phyloP scores from a whole-genome alignment of 1,140 invertebrate genomes.

The Dendrolimus kikuchii region DNA sequence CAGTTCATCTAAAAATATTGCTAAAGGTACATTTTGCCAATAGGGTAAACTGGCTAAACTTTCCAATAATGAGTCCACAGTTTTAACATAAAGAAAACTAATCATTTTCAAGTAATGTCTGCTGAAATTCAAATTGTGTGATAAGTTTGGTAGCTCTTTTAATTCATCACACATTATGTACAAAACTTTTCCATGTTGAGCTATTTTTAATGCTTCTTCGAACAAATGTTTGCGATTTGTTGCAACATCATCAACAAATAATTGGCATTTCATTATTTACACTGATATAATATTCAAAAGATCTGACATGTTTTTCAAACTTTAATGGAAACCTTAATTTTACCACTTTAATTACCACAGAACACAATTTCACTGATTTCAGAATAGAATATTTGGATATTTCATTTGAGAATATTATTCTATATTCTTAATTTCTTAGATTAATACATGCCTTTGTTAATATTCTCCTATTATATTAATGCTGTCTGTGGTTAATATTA shows the following conservation, averaged over 20 bases:
- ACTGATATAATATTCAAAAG: too few species aligned
- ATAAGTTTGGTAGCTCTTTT: conserved; percentile 47
- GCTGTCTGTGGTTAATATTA: too few species aligned
- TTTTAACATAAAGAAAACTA: conserved; percentile 51
- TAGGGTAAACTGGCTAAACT: conserved; percentile 37
- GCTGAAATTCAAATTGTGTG: conserved; percentile 45
- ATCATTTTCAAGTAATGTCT: conserved; percentile 62
- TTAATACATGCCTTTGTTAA: too few species aligned
- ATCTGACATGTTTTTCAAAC: too few species aligned
- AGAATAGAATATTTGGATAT: too few species aligned
- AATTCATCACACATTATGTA: conserved; percentile 53
- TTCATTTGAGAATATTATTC: too few species aligned
- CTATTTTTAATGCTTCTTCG: conserved; percentile 35
- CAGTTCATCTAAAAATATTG: conserved; percentile 54
- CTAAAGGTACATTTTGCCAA: conserved; percentile 56
- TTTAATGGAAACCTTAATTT: too few species aligned
- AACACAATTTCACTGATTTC: too few species aligned
- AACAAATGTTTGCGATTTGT: conserved; percentile 47
- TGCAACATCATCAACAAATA: conserved; percentile 31
- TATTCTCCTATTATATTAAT: too few species aligned
- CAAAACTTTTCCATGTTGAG: conserved; percentile 52
- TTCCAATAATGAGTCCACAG: conserved; percentile 39
- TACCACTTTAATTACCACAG: too few species aligned
- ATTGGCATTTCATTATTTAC: conserved; percentile 1
- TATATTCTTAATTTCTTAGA: too few species aligned